These are phyloP conservation scores for Rhynchomys soricoides DNA, from an alignment of 2,113 vertebrate species.

Conservation along the genomic window DNA sequence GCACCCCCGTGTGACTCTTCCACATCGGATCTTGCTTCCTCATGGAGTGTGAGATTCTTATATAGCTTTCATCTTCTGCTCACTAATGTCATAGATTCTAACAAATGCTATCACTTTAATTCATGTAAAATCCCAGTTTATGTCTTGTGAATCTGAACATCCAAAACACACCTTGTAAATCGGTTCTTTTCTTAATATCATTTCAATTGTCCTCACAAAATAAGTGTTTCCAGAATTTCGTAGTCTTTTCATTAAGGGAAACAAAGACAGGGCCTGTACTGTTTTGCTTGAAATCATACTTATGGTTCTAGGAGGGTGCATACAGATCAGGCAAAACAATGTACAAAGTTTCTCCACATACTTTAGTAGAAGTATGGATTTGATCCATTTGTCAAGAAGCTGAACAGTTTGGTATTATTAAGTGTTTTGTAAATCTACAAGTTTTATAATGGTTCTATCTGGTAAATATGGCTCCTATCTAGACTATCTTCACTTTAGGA, in stretches of 20 bases:
- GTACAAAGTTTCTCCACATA: neutral
- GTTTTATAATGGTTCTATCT: neutral
- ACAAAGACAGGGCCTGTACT: neutral
- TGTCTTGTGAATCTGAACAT: conserved; percentile 35
- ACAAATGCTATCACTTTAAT: neutral
- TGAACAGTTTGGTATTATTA: neutral
- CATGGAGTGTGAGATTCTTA: neutral
- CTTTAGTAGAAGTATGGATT: neutral
- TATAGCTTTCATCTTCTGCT: neutral
- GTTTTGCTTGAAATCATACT: neutral
- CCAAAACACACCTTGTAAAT: neutral
- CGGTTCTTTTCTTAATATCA: neutral
- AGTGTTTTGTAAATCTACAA: neutral
- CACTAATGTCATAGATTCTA: neutral
- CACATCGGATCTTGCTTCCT: neutral
- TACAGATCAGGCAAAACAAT: neutral
- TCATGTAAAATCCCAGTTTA: neutral
- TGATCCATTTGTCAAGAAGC: neutral
- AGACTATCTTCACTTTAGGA: neutral
- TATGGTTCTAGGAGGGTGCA: neutral
- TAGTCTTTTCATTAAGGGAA: neutral
- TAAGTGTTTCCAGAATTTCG: neutral
- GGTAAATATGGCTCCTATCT: neutral
- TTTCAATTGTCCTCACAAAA: neutral
- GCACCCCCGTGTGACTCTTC: neutral